Evolutionary conservation across 2,888 invertebrate species (phyloP), one percentile per base, ranked within the genome.

Genomic region (Salpingus planirostris): DNA sequence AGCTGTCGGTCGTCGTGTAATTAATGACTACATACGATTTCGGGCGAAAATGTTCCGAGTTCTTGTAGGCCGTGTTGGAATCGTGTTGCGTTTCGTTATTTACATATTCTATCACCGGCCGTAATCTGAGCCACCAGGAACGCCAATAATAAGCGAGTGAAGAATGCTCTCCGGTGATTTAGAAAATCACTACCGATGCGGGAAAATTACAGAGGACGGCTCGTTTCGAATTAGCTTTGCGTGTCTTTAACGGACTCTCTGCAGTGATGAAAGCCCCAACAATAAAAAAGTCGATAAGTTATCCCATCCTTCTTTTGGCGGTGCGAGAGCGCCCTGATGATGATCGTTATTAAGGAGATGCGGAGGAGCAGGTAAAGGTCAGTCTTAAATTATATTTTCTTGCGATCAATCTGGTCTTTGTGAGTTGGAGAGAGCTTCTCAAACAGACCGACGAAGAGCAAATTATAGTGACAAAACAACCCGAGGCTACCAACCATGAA

Each of bases 141-240:
- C 28, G 41, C 29, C 43, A 36, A 42, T 28, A 37, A 36, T 42
- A 30, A 44, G 27, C 37, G 39, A 27, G 31, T 29, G 10, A 26
- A 29, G 33, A 41, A 46, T 33, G 28, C 31, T 44, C 38, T 37
- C n/a, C n/a, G 31, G 38, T 48, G 39, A 43, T 46, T 44, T 42
- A 39, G 38, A 42, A 43, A 46, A 48, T 48, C 42, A 44, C 43
- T 40, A 43, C 38, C 31, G 29, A 34, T 37, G 36, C 30, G 21
- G 31, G 43, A 38, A 48, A 48, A 48, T 48, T 48, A 48, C 27
- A 48, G 46, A 33, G 46, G 41, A 46, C 44, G 4, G 43, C 35
- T 39, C 11, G 29, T 29, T 36, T 27, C 36, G 41, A 48, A 48
- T 46, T 44, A 43, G 46, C 33, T 29, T 46, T 40, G 46, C 46